Base-by-base conservation (phyloP, 1,140 invertebrate genomes). In the Cotesia chilonis region DNA sequence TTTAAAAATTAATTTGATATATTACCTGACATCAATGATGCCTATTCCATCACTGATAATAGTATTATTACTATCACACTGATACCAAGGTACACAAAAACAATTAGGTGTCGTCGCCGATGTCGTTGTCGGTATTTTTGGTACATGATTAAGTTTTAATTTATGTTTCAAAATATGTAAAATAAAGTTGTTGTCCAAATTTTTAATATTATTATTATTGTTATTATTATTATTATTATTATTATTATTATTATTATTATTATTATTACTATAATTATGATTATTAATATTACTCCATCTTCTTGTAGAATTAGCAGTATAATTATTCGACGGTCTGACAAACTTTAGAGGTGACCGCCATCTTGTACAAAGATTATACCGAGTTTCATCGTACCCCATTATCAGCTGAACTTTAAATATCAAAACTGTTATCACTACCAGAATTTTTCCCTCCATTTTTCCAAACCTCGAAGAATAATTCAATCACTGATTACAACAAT, bases 81-180 rank as follows among this genome's bases (percentile, higher is more conserved):
- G 81, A 76, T 90, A 91, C 75, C 88, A 90, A 4, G 87, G 87
- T 0, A 89, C 87, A 72, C 88, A 89, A 35, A 81, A 77, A 71
- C 88, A 89, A 55, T 76, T 68, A 1, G 65, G 10, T 17, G 70
- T 17, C 0, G 72, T 38, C 2, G 72, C 2, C 0, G 75, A 59
- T 0, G 71, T 75, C 0, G 78, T 79, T 4, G 68, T 17, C 9
- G 82, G 73, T 38, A 68, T 78, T 5, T 82, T 75, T 2, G 82
- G 59, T 5, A 74, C 68, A 28, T 20, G 14, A 5, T 82, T 74
- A 54, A 78, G 64, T 3, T 78, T 77, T 0, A 76, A 59, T 68
- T 84, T 84, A 12, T 81, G 64, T 28, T 84, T 84, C 3, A 83
- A 68, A 3, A 83, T 17, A 64, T 80, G 74, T 4, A 84, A 72